Evolutionary conservation across 2,113 vertebrate species (phyloP).

Genomic region (Hippopotamus amphibius): DNA sequence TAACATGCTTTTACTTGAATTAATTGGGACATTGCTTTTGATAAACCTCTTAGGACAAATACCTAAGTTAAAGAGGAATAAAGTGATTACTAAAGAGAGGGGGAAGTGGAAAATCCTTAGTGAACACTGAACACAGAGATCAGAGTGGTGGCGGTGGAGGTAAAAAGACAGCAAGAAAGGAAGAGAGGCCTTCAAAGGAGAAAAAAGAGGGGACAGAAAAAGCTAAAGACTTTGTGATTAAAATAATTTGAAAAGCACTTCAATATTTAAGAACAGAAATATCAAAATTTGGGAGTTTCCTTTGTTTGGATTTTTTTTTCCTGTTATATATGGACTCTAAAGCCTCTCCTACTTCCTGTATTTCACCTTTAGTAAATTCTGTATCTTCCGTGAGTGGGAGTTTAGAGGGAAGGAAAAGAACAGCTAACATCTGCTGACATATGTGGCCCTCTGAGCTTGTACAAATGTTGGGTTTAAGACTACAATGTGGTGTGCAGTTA

Average conservation of each 20-base stretch:
- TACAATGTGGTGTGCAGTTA: neutral
- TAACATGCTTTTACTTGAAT: neutral
- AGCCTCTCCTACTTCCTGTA: neutral
- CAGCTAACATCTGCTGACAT: neutral
- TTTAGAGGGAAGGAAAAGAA: neutral
- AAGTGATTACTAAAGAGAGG: neutral
- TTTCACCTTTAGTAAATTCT: neutral
- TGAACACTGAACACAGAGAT: neutral
- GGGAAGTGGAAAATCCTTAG: neutral
- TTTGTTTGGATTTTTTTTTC: neutral
- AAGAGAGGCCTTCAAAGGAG: neutral
- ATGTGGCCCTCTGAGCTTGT: neutral
- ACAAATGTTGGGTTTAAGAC: neutral
- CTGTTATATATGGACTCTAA: neutral
- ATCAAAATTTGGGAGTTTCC: neutral
- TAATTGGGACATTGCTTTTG: neutral
- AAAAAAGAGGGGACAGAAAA: neutral
- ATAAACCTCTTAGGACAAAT: neutral
- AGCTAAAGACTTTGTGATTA: neutral
- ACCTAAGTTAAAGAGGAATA: neutral
- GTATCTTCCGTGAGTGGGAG: neutral
- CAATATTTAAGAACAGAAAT: neutral
- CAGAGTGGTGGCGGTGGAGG: neutral
- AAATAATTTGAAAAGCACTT: neutral
- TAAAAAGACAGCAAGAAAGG: neutral